Conservation (phyloP, 2,113 vertebrate species). For the Struthio camelus region DNA sequence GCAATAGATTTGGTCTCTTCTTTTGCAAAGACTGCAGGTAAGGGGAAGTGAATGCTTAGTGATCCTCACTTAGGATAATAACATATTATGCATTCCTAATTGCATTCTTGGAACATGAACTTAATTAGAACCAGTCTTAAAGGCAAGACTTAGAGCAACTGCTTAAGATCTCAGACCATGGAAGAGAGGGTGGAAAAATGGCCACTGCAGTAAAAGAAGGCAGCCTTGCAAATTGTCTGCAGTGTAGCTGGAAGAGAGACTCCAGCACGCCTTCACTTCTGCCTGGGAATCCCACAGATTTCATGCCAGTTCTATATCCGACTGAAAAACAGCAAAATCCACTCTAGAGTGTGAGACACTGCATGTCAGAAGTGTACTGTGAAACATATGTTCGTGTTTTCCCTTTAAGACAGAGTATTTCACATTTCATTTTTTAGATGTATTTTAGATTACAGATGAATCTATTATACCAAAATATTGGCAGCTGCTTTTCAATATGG, state of each 20-base stretch:
- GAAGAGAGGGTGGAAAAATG: neutral
- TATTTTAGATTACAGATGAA: conserved; percentile 64
- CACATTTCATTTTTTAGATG: conserved; percentile 34
- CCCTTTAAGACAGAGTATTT: conserved; percentile 27
- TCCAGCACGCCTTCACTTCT: neutral
- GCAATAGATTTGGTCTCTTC: neutral
- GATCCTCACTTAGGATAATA: conserved; percentile 1
- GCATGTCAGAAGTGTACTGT: conserved; percentile 65
- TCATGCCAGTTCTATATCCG: neutral
- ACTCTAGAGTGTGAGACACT: conserved; percentile 36
- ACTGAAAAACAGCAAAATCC: neutral
- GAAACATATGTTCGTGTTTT: conserved; percentile 41
- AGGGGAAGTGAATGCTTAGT: neutral
- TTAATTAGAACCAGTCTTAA: neutral
- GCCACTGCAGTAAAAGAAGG: fast-evolving
- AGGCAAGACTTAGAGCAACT: neutral
- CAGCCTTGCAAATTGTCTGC: neutral
- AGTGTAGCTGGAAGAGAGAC: neutral
- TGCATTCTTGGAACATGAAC: neutral
- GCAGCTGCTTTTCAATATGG: conserved; percentile 41
- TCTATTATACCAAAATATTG: conserved; percentile 67
- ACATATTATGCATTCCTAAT: conserved; percentile 8
- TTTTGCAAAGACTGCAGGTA: neutral
- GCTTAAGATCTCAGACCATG: neutral
- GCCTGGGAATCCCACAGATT: neutral